Conservation (phyloP, 1,140 invertebrate genomes). For the Temnothorax longispinosus region DNA sequence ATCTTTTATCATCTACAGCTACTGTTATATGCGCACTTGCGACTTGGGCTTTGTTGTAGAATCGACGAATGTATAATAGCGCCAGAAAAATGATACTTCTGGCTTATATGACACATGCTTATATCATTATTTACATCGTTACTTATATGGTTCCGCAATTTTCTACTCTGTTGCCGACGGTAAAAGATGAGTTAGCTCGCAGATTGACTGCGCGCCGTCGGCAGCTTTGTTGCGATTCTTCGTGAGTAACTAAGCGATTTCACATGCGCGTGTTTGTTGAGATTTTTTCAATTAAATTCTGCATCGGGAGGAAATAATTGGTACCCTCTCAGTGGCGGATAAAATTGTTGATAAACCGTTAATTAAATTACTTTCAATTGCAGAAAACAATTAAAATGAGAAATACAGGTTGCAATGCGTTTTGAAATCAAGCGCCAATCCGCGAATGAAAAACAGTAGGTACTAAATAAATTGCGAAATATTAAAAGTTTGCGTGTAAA, state of each 20-base stretch:
- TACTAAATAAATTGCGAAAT: background rate
- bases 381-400: background rate
- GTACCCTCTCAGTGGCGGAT: background rate
- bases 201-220: constrained; percentile 43
- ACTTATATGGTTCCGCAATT: constrained; percentile 53
- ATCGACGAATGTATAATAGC: background rate
- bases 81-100: background rate
- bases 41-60: background rate
- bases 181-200: constrained; percentile 48
- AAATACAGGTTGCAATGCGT: background rate
- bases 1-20: background rate
- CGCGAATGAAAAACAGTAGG: background rate
- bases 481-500: background rate
- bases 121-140: constrained; percentile 52
- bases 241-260: constrained; percentile 37
- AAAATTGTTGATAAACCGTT: constrained; percentile 12
- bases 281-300: constrained; percentile 31
- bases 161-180: constrained; percentile 56
- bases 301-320: constrained; percentile 5
- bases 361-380: background rate
- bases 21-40: background rate
- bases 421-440: background rate
- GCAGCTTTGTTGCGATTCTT: constrained; percentile 43
- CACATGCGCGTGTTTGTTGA: background rate
- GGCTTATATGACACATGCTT: background rate